These are phyloP conservation scores for Ornithorhynchus anatinus DNA, from an alignment of 2,113 vertebrate genomes.

Conservation along the genomic window DNA sequence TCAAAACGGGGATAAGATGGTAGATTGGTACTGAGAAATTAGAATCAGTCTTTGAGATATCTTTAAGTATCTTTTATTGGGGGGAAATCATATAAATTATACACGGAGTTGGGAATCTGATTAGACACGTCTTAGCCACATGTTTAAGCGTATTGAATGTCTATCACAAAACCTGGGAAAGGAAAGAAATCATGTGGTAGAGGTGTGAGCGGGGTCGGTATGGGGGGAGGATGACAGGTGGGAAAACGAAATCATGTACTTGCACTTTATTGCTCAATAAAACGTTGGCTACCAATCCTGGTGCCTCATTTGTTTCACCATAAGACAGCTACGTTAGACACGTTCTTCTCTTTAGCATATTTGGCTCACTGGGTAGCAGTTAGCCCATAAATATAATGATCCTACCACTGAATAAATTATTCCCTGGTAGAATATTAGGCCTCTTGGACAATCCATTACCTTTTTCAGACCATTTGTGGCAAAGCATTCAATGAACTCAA, in stretches of 20 bases:
- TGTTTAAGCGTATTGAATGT: background rate
- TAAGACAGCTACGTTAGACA: background rate
- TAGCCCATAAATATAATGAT: conserved; percentile 18
- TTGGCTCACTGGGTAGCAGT: background rate
- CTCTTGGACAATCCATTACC: background rate
- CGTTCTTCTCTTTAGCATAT: background rate
- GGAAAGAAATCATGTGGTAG: background rate
- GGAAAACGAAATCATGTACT: background rate
- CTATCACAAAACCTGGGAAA: background rate
- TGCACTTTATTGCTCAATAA: background rate
- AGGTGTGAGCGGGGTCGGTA: background rate
- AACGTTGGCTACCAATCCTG: too few species aligned
- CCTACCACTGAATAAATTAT: background rate
- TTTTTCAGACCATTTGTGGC: background rate
- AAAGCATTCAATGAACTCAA: too few species aligned
- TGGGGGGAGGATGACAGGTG: background rate
- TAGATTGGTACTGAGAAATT: background rate
- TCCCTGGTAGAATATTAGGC: conserved; percentile 15
- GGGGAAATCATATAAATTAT: too few species aligned
- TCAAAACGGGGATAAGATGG: background rate
- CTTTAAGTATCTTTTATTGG: too few species aligned
- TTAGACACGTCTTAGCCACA: background rate
- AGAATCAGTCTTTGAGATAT: background rate
- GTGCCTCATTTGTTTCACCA: background rate
- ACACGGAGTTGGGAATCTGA: too few species aligned